A percentile compares a stretch with the other conserved stretches of the same genome.
Conservation (phyloP, 2,888 invertebrate genomes). For the Habrosyne pyritoides region DNA sequence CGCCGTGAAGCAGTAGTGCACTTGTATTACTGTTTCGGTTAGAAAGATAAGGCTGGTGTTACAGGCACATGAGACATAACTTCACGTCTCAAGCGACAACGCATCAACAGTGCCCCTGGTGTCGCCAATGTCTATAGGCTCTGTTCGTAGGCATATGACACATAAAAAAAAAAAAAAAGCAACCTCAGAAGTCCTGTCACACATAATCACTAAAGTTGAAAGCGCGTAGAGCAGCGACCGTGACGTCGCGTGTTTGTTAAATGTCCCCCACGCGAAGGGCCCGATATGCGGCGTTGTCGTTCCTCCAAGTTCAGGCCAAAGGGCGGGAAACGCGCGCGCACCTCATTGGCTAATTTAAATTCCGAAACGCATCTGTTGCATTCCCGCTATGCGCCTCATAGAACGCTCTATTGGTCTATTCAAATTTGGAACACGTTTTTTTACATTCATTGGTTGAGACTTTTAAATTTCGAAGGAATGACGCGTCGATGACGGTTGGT, state of each 20-base stretch:
- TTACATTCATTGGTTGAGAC: constrained; percentile 25
- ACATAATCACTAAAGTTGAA: no score
- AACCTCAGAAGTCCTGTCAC: no score
- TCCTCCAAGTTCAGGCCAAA: constrained; percentile 18
- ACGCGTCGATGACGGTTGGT: constrained; percentile 18
- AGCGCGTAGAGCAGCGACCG: no score
- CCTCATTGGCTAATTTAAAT: constrained; percentile 37
- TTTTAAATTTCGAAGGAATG: constrained; percentile 16
- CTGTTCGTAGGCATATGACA: no score
- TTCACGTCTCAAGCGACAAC: no score
- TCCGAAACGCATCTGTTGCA: constrained; percentile 41
- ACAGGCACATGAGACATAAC: no score
- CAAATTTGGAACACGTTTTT: constrained; percentile 31
- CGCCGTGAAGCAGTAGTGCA: no score
- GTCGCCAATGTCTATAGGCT: no score
- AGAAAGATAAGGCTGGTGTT: no score
- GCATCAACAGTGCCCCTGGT: no score
- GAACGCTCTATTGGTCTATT: constrained; percentile 53
- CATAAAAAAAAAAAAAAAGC: no score
- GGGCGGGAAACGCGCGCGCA: constrained; percentile 38
- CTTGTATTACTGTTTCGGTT: no score
- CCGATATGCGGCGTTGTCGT: constrained; percentile 8
- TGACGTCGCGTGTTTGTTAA: background rate
- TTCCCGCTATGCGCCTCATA: constrained; percentile 31
- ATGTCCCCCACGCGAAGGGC: constrained; percentile 1